Evolutionary conservation across 2,888 invertebrate species (phyloP).

Genomic region (Lasioglossum lativentre): DNA sequence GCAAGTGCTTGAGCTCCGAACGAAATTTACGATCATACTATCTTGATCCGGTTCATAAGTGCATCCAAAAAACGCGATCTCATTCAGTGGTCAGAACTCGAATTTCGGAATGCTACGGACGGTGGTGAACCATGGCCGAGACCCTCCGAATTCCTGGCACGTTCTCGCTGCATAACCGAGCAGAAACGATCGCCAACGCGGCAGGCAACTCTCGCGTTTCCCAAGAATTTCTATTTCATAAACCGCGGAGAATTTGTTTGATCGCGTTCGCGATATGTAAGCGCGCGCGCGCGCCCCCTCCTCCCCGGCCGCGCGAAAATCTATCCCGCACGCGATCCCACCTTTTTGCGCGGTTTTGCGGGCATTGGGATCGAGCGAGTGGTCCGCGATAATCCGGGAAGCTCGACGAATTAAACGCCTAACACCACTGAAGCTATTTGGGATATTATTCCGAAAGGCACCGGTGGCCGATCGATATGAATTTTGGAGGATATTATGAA

Average conservation of each 20-base stretch:
- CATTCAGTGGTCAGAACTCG: background rate
- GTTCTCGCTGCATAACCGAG: background rate
- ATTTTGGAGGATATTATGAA: too few relatives aligned
- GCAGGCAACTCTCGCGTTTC: background rate
- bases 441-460: too few relatives aligned
- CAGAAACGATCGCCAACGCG: background rate
- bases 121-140: background rate
- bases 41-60: background rate
- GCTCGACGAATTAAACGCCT: background rate
- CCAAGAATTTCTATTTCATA: conserved; percentile 8
- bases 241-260: conserved; percentile 5
- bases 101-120: background rate
- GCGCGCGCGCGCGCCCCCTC: background rate
- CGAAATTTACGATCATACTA: background rate
- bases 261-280: background rate
- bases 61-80: background rate
- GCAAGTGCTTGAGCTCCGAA: background rate
- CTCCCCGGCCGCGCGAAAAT: background rate
- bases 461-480: too few relatives aligned
- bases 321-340: background rate
- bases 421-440: background rate
- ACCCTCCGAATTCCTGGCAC: background rate
- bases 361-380: background rate
- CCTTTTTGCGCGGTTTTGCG: background rate
- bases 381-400: background rate